A percentile compares a stretch with the other conserved stretches of the same genome.
Evolutionary conservation across 1,140 invertebrate genomes (phyloP).

Genomic region (Aphelenchoides besseyi): DNA sequence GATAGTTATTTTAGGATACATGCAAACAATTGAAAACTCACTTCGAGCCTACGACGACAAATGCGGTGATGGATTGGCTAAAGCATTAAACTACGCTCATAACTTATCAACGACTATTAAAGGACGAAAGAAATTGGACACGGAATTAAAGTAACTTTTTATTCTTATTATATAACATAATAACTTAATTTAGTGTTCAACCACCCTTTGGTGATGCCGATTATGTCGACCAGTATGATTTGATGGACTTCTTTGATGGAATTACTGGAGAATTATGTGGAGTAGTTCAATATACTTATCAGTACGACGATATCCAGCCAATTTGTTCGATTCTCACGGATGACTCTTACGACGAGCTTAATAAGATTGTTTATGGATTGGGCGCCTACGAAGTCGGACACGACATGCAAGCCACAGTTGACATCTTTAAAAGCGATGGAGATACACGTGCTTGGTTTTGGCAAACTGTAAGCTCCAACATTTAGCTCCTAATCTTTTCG

Average conservation of each 20-base stretch:
- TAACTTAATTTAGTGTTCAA: not conserved
- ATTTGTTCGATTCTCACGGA: conserved; percentile 7
- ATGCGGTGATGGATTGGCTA: conserved; percentile 26
- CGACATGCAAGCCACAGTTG: not conserved
- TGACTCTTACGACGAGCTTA: not conserved
- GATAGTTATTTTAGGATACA: conserved; percentile 38
- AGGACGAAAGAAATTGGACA: conserved; percentile 32
- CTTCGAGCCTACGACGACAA: conserved; percentile 25
- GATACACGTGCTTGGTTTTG: not conserved
- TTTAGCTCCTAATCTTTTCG: not conserved
- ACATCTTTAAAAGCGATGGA: not conserved
- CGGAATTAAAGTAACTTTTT: conserved; percentile 22
- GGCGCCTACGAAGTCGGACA: not conserved
- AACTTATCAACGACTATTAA: conserved; percentile 31
- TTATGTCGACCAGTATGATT: not conserved
- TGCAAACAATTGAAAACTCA: conserved; percentile 32
- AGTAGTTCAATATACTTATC: conserved; percentile 16
- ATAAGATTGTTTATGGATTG: not conserved
- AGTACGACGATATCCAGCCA: not conserved
- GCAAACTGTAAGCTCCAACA: not conserved
- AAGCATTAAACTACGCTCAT: conserved; percentile 29
- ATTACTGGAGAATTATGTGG: not conserved
- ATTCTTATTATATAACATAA: not conserved
- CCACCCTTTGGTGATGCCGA: conserved; percentile 14
- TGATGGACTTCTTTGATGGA: not conserved